A percentile compares a stretch with the other conserved stretches of the same genome.
phyloP scores from a whole-genome alignment of 2,888 invertebrate species.

The Oscheius myriophilus region DNA sequence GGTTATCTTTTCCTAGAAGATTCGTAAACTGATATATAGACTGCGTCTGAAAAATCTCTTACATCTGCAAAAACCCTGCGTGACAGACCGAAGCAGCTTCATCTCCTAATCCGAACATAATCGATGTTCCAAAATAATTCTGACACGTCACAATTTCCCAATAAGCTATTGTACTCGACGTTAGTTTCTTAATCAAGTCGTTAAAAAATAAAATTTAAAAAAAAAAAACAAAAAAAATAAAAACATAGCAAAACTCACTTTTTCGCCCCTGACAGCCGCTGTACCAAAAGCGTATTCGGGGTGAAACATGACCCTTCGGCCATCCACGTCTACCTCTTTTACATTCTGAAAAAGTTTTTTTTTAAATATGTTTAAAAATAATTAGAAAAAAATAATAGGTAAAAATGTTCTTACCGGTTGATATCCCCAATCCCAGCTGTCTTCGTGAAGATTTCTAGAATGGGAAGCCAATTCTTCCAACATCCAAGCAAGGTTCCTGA shows the following conservation, averaged over 20 bases:
- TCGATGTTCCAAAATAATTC: constrained; percentile 50
- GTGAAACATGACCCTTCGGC: constrained; percentile 43
- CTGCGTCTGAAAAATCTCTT: constrained; percentile 12
- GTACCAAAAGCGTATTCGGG: constrained; percentile 48
- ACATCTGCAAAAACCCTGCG: background rate
- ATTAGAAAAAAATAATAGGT: no score
- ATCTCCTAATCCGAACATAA: constrained; percentile 59
- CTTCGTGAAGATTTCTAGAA: no score
- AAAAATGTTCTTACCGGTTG: no score
- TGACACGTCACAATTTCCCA: constrained; percentile 52
- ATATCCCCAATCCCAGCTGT: no score
- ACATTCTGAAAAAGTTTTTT: constrained; percentile 9
- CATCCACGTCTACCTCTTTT: constrained; percentile 1
- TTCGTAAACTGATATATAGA: constrained; percentile 25
- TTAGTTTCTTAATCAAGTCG: constrained; percentile 30
- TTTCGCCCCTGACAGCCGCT: constrained; percentile 33
- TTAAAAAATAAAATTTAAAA: constrained; percentile 3
- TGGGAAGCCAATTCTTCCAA: no score
- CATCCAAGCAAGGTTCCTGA: no score
- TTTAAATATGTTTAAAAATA: background rate
- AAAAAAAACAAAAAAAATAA: no score
- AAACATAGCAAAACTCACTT: constrained; percentile 4
- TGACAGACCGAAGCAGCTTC: constrained; percentile 25
- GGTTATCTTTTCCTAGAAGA: constrained; percentile 31
- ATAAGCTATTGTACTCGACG: constrained; percentile 41